Conservation (phyloP, 1,140 invertebrate species). For the Cydia strobilella region DNA sequence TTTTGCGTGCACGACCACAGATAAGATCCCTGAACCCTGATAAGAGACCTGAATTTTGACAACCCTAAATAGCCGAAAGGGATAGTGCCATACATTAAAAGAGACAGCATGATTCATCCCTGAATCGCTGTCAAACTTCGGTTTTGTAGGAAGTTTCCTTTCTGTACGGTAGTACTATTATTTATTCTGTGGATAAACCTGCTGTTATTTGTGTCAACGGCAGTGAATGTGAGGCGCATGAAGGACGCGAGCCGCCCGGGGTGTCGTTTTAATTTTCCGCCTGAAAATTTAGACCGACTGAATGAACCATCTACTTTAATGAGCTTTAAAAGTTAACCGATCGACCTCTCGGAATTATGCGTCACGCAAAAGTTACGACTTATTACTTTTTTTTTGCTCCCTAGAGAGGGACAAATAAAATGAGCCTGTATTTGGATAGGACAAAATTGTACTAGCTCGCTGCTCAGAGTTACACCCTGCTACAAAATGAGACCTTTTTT, state of each 20-base stretch:
- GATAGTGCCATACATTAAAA: too few species aligned
- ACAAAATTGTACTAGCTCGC: background rate
- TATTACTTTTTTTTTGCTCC: conserved; percentile 14
- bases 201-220: conserved; percentile 15
- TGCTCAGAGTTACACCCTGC: background rate
- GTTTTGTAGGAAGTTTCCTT: too few species aligned
- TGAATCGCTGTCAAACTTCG: too few species aligned
- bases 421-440: conserved; percentile 11
- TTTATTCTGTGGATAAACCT: too few species aligned
- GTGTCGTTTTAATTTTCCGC: conserved; percentile 79
- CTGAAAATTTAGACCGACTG: conserved; percentile 70
- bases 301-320: conserved; percentile 79
- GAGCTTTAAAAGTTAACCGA: conserved; percentile 78
- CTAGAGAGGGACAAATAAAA: conserved; percentile 20
- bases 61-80: too few species aligned
- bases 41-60: too few species aligned
- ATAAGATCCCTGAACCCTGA: too few species aligned
- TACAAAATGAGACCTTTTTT: background rate
- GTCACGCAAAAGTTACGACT: conserved; percentile 10
- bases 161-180: too few species aligned
- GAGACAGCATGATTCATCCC: too few species aligned
- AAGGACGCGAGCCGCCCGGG: conserved; percentile 54
- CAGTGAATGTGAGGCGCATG: conserved; percentile 40
- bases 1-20: too few species aligned
- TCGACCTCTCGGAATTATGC: conserved; percentile 45